Conservation (phyloP, 2,888 invertebrate species). For the Philereme vetulata region DNA sequence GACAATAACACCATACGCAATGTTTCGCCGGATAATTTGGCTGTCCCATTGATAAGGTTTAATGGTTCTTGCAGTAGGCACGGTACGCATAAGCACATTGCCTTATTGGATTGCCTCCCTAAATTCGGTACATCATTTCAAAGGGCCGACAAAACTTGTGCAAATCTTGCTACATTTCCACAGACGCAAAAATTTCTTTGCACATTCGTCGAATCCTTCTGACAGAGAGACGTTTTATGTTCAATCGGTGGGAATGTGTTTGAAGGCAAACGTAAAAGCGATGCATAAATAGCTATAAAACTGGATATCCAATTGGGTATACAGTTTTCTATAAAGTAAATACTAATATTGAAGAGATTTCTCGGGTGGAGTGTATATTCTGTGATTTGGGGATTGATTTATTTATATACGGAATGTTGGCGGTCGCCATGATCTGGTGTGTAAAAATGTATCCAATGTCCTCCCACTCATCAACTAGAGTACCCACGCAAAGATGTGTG, state of each 20-base stretch:
- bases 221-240: constrained; percentile 61
- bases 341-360: constrained; percentile 29
- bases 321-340: constrained; percentile 35
- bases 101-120: constrained; percentile 52
- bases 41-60: constrained; percentile 41
- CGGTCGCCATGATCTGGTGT: not conserved
- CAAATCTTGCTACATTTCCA: constrained; percentile 60
- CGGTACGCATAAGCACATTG: constrained; percentile 39
- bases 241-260: constrained; percentile 58
- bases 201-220: constrained; percentile 55
- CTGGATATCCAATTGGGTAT: constrained; percentile 32
- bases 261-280: constrained; percentile 49
- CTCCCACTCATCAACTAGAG: constrained; percentile 4
- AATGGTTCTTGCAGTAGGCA: constrained; percentile 41
- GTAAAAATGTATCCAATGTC: not conserved
- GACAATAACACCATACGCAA: constrained; percentile 30
- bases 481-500: not conserved
- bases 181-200: constrained; percentile 56
- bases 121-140: constrained; percentile 53
- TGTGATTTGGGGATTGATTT: constrained; percentile 23
- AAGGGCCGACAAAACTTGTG: constrained; percentile 54
- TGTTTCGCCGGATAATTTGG: constrained; percentile 36
- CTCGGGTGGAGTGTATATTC: constrained; percentile 4
- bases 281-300: constrained; percentile 49
- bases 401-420: constrained; percentile 1